Evolutionary conservation across 1,140 invertebrate genomes (phyloP).

Genomic region (Leptoteleia sp.): DNA sequence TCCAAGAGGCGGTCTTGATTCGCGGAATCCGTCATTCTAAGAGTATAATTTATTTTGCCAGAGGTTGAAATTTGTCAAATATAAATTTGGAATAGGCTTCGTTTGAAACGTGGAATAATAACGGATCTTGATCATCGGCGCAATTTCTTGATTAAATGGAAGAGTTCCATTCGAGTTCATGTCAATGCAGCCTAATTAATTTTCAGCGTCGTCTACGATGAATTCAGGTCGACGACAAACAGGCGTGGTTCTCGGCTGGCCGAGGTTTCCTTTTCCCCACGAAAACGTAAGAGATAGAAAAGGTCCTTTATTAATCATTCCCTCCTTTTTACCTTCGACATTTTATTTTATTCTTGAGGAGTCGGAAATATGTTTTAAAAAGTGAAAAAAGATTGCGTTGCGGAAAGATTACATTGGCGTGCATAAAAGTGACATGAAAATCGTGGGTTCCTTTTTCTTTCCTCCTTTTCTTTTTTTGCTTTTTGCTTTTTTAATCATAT

Average conservation of each 20-base stretch:
- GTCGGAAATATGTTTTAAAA: constrained; percentile 8
- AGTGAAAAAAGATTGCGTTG: no score
- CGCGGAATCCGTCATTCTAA: constrained; percentile 19
- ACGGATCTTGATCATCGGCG: constrained; percentile 27
- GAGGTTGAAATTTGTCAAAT: constrained; percentile 26
- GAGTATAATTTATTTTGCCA: constrained; percentile 14
- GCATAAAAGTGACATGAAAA: no score
- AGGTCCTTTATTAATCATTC: constrained; percentile 39
- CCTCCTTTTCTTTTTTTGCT: no score
- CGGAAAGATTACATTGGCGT: no score
- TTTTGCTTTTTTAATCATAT: no score
- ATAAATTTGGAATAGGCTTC: constrained; percentile 18
- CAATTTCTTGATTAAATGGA: constrained; percentile 51
- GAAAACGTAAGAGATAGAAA: constrained; percentile 42
- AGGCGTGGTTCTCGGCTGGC: constrained; percentile 70
- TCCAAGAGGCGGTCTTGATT: constrained; percentile 11
- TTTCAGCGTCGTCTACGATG: constrained; percentile 68
- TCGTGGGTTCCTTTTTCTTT: no score
- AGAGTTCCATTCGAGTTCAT: constrained; percentile 48
- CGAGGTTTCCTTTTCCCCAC: constrained; percentile 42
- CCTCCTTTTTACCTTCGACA: constrained; percentile 19
- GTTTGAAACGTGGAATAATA: constrained; percentile 25
- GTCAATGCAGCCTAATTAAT: constrained; percentile 75
- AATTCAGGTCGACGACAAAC: constrained; percentile 73
- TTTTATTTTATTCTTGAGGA: constrained; percentile 25